These are phyloP conservation scores for Hippoglossus hippoglossus DNA, from an alignment of 2,797 vertebrate genomes.

Conservation along the genomic window DNA sequence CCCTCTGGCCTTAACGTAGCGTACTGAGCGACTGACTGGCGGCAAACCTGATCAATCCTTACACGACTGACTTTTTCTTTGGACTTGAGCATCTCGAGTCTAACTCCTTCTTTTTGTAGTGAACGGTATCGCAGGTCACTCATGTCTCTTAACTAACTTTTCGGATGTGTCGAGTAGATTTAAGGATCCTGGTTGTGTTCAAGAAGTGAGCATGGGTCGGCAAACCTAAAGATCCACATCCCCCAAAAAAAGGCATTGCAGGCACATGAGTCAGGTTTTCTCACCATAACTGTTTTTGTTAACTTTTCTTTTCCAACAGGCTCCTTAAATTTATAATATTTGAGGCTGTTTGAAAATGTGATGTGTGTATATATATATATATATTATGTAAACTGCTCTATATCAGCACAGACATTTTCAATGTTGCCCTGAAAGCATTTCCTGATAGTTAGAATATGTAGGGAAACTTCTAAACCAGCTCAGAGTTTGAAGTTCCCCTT, in stretches of 20 bases:
- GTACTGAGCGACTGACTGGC: slow-evolving; percentile 32
- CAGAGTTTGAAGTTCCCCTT: slow-evolving; percentile 27
- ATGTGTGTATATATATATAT: slow-evolving; percentile 67
- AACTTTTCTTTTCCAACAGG: slow-evolving; percentile 57
- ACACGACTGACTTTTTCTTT: slow-evolving; percentile 32
- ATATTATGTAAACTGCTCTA: slow-evolving; percentile 68
- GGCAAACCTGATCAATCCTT: slow-evolving; percentile 17
- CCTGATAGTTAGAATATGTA: slow-evolving; percentile 45
- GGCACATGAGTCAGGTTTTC: slow-evolving; percentile 44
- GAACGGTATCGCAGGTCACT: slow-evolving; percentile 31
- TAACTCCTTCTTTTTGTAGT: slow-evolving; percentile 25
- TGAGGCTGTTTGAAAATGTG: slow-evolving; percentile 70
- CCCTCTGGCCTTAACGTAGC: slow-evolving; percentile 75
- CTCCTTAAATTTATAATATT: slow-evolving; percentile 69
- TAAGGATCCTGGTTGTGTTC: slow-evolving; percentile 19
- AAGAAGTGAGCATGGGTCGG: not conserved
- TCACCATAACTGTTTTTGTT: slow-evolving; percentile 55
- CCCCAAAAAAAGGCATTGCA: slow-evolving; percentile 12
- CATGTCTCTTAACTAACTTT: slow-evolving; percentile 21
- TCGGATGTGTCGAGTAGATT: slow-evolving; percentile 6
- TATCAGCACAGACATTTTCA: slow-evolving; percentile 66
- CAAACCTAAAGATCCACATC: slow-evolving; percentile 9
- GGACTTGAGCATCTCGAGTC: slow-evolving; percentile 20
- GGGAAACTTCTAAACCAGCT: slow-evolving; percentile 28
- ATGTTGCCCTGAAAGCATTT: slow-evolving; percentile 59